These are phyloP conservation scores for Natator depressus DNA, from an alignment of 2,113 vertebrate species.

Conservation along the genomic window DNA sequence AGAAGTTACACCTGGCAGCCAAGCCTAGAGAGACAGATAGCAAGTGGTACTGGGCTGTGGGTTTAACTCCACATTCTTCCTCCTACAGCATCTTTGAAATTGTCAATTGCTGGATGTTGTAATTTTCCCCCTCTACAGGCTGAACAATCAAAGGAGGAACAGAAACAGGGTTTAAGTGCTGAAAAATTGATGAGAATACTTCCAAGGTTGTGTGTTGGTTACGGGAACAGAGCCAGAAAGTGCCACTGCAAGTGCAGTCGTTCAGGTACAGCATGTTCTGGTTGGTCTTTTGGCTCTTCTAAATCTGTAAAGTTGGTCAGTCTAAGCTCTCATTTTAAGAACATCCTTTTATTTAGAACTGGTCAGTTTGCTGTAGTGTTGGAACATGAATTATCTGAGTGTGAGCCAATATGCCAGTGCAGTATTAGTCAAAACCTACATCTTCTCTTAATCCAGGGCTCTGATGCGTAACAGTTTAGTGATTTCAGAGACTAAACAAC, in stretches of 20 bases:
- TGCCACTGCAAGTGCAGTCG: constrained; percentile 86
- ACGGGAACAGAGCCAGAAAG: constrained; percentile 86
- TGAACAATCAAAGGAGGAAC: constrained; percentile 85
- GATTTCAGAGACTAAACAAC: background rate
- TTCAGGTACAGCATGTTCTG: constrained; percentile 79
- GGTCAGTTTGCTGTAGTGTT: background rate
- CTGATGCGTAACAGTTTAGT: background rate
- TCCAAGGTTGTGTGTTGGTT: constrained; percentile 87
- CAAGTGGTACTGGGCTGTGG: background rate
- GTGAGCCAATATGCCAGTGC: background rate
- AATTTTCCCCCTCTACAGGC: constrained; percentile 71
- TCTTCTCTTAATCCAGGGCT: background rate
- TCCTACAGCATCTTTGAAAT: background rate
- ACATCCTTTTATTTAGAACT: background rate
- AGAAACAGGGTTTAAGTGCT: constrained; percentile 81
- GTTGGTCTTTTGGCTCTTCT: background rate
- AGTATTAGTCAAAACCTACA: background rate
- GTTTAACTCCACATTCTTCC: background rate
- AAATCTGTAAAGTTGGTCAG: background rate
- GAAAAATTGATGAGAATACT: constrained; percentile 85
- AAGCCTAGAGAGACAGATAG: too few species aligned
- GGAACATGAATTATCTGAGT: background rate
- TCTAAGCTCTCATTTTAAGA: background rate
- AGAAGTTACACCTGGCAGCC: too few species aligned
- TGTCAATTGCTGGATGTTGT: background rate